A percentile compares a stretch with the other conserved stretches of the same genome.
Conservation (phyloP, 2,797 vertebrate genomes). For the Nyctibius grandis region DNA sequence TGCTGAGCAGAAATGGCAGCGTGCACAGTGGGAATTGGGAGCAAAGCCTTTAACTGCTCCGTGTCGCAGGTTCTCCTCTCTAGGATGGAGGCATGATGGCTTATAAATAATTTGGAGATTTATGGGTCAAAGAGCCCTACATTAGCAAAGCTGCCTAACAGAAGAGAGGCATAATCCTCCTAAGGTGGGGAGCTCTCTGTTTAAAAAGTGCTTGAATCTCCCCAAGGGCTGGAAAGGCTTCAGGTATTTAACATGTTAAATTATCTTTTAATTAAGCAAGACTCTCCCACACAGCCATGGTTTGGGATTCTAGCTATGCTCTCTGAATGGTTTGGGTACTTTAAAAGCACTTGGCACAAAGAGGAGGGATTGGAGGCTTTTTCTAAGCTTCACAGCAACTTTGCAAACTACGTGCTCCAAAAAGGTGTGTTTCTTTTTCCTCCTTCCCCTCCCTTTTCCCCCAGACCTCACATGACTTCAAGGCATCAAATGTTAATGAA, state of each 20-base stretch:
- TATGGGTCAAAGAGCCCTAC: not conserved
- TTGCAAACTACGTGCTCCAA: not conserved
- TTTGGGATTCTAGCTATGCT: not conserved
- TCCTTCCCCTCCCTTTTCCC: not conserved
- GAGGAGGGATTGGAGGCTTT: not conserved
- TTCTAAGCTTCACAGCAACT: not conserved
- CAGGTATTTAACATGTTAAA: not conserved
- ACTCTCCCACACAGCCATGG: not conserved
- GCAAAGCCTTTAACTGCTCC: not conserved
- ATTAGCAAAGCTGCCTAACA: not conserved
- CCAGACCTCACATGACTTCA: constrained; percentile 30
- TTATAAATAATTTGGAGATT: not conserved
- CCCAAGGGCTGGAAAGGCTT: not conserved
- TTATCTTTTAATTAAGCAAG: not conserved
- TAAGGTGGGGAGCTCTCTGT: not conserved
- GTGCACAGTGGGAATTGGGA: not conserved
- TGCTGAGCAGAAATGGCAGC: not conserved
- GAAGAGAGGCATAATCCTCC: not conserved
- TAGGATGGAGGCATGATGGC: not conserved
- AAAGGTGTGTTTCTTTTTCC: not conserved
- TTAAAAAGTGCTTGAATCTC: not conserved
- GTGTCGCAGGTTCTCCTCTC: not conserved
- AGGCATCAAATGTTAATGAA: constrained; percentile 62
- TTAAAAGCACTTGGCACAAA: not conserved
- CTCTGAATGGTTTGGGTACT: not conserved